Evolutionary conservation across 2,888 invertebrate genomes (phyloP).

Genomic region (Salpingus planirostris): DNA sequence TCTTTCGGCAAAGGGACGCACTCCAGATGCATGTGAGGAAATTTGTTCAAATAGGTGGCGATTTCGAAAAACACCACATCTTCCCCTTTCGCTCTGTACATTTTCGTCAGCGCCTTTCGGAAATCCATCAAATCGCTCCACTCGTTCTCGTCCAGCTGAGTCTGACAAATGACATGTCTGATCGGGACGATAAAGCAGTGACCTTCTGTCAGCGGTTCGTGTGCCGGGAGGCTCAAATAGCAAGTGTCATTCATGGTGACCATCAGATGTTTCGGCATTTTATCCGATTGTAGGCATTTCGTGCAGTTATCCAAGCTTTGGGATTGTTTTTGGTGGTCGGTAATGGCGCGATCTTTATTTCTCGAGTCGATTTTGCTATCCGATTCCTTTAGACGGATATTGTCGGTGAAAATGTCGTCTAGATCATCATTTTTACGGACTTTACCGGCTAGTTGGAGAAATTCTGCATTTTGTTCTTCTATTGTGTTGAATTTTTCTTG

Average conservation of each 20-base stretch:
- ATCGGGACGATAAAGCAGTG: constrained; percentile 84
- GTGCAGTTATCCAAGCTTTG: constrained; percentile 70
- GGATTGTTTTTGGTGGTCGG: constrained; percentile 61
- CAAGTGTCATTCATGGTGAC: constrained; percentile 71
- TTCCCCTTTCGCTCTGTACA: constrained; percentile 64
- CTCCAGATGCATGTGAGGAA: constrained; percentile 80
- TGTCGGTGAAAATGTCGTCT: constrained; percentile 78
- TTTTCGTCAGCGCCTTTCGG: constrained; percentile 65
- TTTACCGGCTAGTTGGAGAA: constrained; percentile 64
- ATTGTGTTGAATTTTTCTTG: constrained; percentile 72
- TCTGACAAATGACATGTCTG: constrained; percentile 69
- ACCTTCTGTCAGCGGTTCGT: constrained; percentile 70
- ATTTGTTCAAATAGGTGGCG: constrained; percentile 56
- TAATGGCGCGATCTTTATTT: constrained; percentile 58
- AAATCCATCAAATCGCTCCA: constrained; percentile 82
- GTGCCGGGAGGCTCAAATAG: constrained; percentile 76
- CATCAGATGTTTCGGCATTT: constrained; percentile 76
- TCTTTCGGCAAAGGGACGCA: constrained; percentile 82
- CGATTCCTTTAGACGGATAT: constrained; percentile 58
- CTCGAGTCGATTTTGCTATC: constrained; percentile 52
- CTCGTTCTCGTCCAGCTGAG: constrained; percentile 87
- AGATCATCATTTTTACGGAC: constrained; percentile 62
- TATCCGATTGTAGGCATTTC: constrained; percentile 72
- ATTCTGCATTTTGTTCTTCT: constrained; percentile 71
- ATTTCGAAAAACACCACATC: constrained; percentile 90